Evolutionary conservation across 2,888 invertebrate genomes (phyloP).

Genomic region (Argynnis bischoffii): DNA sequence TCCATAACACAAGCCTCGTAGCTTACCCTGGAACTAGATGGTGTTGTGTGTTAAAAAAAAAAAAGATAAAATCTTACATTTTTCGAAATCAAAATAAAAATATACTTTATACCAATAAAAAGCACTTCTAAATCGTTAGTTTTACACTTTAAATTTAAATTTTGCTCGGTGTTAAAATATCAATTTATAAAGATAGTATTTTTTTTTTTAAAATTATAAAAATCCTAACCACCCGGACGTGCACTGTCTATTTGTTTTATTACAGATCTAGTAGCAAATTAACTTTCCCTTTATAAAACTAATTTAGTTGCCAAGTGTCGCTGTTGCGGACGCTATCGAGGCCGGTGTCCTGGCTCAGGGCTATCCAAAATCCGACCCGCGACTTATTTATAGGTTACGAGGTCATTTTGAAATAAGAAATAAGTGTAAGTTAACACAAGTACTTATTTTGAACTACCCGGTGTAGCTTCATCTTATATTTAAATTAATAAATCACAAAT

Average conservation of each 20-base stretch:
- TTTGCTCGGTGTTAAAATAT: too few relatives aligned
- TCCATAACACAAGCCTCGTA: too few relatives aligned
- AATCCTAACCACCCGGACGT: slow-evolving; percentile 1
- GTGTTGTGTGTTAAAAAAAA: too few relatives aligned
- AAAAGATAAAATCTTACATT: too few relatives aligned
- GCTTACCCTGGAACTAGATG: too few relatives aligned
- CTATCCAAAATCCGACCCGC: neutral
- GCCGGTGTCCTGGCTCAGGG: slow-evolving; percentile 19
- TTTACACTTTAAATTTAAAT: too few relatives aligned
- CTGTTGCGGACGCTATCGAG: slow-evolving; percentile 5
- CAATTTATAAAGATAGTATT: slow-evolving; percentile 1
- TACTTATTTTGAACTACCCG: neutral
- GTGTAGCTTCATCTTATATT: too few relatives aligned
- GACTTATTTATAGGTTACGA: neutral
- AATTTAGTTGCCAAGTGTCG: slow-evolving; percentile 21
- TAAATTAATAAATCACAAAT: too few relatives aligned
- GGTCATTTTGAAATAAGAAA: neutral
- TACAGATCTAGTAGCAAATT: slow-evolving; percentile 4
- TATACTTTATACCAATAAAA: too few relatives aligned
- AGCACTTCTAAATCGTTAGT: too few relatives aligned
- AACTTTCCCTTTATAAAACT: slow-evolving; percentile 25
- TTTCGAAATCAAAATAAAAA: too few relatives aligned
- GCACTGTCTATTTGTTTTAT: slow-evolving; percentile 4
- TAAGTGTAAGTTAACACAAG: neutral
- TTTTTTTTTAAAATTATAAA: neutral